These are phyloP conservation scores for Acrocyrtus sp. DNA, from an alignment of 2,888 invertebrate species.

Conservation along the genomic window DNA sequence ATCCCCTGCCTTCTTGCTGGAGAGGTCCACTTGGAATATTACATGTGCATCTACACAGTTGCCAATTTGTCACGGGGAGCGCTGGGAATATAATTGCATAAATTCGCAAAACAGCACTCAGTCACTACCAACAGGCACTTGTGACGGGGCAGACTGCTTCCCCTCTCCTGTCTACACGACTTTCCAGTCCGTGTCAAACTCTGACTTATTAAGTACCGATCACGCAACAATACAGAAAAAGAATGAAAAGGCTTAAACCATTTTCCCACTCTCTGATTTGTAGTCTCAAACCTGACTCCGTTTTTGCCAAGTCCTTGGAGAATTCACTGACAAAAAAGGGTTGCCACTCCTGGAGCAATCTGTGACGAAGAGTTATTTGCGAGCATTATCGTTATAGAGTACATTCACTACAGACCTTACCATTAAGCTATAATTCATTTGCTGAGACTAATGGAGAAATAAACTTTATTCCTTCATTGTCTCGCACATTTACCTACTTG, in stretches of 20 bases:
- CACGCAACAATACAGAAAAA: background rate
- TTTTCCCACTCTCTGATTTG: background rate
- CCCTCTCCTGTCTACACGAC: too few relatives aligned
- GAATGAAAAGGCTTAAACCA: too few relatives aligned
- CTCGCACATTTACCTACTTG: too few relatives aligned
- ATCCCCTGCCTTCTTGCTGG: background rate
- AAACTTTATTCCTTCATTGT: constrained; percentile 1
- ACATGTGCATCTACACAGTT: background rate
- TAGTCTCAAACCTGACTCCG: background rate
- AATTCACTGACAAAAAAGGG: constrained; percentile 24
- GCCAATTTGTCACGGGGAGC: background rate
- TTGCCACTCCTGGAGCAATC: background rate
- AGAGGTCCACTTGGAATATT: background rate
- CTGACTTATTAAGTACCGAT: background rate
- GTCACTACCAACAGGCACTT: background rate
- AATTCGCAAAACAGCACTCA: background rate
- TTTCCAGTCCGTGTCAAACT: background rate
- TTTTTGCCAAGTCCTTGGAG: constrained; percentile 5
- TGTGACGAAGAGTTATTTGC: background rate
- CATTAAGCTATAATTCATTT: background rate
- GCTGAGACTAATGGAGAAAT: constrained; percentile 21
- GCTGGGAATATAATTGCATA: background rate
- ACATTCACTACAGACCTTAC: background rate
- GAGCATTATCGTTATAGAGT: background rate
- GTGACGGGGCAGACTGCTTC: background rate